These are phyloP conservation scores for Zeuzera pyrina DNA, from an alignment of 2,888 invertebrate genomes.

Conservation along the genomic window DNA sequence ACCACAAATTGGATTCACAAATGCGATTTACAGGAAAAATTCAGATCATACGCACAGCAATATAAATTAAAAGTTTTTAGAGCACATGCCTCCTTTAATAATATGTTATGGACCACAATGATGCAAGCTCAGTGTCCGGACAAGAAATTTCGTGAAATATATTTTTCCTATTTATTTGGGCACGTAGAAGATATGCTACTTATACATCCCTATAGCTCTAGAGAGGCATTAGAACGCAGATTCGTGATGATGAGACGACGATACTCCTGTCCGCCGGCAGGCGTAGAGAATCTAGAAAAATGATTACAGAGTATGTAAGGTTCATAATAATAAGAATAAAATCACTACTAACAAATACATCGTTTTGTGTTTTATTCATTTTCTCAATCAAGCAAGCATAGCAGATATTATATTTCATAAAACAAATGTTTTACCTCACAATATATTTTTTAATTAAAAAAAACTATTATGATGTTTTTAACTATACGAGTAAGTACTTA, in stretches of 20 bases:
- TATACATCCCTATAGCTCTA: constrained; percentile 41
- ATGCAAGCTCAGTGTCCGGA: constrained; percentile 49
- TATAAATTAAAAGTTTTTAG: constrained; percentile 39
- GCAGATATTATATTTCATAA: no score
- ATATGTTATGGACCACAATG: constrained; percentile 56
- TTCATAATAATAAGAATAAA: no score
- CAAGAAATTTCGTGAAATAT: constrained; percentile 57
- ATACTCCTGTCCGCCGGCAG: constrained; percentile 38
- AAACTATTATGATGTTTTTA: no score
- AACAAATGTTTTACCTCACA: no score
- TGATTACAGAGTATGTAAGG: no score
- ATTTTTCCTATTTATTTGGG: constrained; percentile 44
- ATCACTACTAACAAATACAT: no score
- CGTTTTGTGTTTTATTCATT: no score
- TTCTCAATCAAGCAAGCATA: no score
- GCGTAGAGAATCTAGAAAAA: constrained; percentile 26
- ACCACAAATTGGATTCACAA: constrained; percentile 44
- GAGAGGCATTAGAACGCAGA: constrained; percentile 31
- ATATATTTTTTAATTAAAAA: no score
- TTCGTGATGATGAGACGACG: constrained; percentile 23
- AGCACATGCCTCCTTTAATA: constrained; percentile 37
- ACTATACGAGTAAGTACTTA: no score
- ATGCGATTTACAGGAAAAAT: constrained; percentile 35
- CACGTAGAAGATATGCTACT: constrained; percentile 38
- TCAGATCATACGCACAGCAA: constrained; percentile 27